Evolutionary conservation across 2,888 invertebrate species (phyloP), one percentile per base, ranked within the genome.

Genomic region (Campoplex capitator): DNA sequence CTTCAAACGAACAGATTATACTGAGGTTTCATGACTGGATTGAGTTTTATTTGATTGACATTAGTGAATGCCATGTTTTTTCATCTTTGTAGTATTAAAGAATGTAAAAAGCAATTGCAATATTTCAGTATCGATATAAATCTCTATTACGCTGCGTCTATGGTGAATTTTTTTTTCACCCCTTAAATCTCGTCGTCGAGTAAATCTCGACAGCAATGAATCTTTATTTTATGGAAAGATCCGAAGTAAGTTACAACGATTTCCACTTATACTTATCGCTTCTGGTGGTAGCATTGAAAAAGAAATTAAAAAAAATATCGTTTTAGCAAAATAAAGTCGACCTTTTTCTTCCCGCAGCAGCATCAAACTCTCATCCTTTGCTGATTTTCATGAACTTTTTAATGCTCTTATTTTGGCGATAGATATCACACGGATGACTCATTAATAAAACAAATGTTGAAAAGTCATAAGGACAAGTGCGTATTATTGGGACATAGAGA

Each of bases 251-350:
- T 90, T 92, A 92, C 92, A 92, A 83, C 91, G 91, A 92, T 92
- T 92, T 91, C 91, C 91, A 92, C 92, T 92, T 92, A 92, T 90
- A 91, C 90, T 88, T 85, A 87, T 87, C 85, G 73, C 42, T 85
- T 75, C 54, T 70, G 65, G 73, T 32, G 23, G 45, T 51, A 23
- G 13, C 16, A n/a, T 9, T 13, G 18, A 45, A 35, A 48, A 45
- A 35, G 77, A 56, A 23, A 23, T 23, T 0, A 23, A 23, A 23
- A 23, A 74, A 45, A 67, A 28, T n/a, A 70, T 70, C 23, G 45
- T 23, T n/a, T 28, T 4, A 2, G 3, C 18, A 4, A 18, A 16
- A 42, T 7, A 7, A 9, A 8, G 9, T 42, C 42, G 9, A 9
- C 1, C 7, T 42, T 42, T 23, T 42, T 7, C 42, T 42, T 9